Conservation (phyloP, 1,140 invertebrate genomes). For the Drosophila melanica region DNA sequence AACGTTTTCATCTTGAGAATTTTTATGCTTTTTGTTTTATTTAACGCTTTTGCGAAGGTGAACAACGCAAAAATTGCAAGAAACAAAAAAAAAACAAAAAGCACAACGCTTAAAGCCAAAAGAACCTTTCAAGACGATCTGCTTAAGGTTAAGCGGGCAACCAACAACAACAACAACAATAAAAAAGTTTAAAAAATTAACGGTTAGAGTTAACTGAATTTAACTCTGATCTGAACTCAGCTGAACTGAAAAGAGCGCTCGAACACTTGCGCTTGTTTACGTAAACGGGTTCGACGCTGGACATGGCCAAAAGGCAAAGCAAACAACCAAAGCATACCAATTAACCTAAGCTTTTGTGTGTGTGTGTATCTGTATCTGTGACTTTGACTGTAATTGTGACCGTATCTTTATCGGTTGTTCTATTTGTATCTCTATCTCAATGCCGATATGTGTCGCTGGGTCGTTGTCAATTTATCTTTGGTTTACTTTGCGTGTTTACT, state of each 20-base stretch:
- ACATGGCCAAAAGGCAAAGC: constrained; percentile 65
- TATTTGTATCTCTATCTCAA: constrained; percentile 12
- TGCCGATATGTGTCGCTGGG: constrained; percentile 22
- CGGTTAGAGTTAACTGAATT: constrained; percentile 51
- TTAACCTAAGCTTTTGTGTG: constrained; percentile 15
- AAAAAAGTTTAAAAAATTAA: constrained; percentile 45
- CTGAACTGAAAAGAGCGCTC: not conserved
- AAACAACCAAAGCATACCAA: constrained; percentile 34
- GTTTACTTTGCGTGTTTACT: constrained; percentile 28
- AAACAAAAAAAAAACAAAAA: constrained; percentile 28
- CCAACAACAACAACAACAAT: not conserved
- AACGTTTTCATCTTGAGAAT: constrained; percentile 74
- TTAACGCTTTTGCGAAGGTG: constrained; percentile 63
- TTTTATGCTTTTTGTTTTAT: constrained; percentile 24
- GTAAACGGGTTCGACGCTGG: constrained; percentile 46
- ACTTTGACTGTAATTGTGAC: not conserved
- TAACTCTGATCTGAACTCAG: not conserved
- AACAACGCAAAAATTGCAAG: constrained; percentile 50
- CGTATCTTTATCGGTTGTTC: not conserved
- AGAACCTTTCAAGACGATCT: constrained; percentile 53
- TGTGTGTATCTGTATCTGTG: constrained; percentile 5
- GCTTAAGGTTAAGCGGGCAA: constrained; percentile 55
- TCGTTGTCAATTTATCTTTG: constrained; percentile 21
- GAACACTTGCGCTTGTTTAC: constrained; percentile 68
- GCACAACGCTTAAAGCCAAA: not conserved